Conservation (phyloP, 2,888 invertebrate species). For the Phengaris alcon region DNA sequence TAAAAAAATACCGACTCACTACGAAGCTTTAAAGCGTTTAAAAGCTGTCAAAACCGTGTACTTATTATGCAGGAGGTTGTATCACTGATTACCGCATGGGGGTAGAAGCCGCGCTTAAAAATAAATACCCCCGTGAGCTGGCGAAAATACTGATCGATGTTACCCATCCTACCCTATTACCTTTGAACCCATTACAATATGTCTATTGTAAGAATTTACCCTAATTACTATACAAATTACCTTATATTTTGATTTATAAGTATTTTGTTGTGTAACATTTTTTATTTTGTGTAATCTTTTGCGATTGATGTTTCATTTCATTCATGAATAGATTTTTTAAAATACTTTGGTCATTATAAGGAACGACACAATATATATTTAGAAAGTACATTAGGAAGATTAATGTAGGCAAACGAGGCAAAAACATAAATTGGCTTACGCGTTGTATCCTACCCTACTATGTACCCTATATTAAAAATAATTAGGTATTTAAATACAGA, state of each 20-base stretch:
- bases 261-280: background rate
- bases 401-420: too few relatives aligned
- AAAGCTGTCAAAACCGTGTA: conserved; percentile 17
- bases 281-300: background rate
- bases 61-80: background rate
- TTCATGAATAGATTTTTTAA: background rate
- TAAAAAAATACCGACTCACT: background rate
- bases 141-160: conserved; percentile 13
- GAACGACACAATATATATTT: background rate
- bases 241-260: background rate
- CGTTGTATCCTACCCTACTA: too few relatives aligned
- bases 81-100: conserved; percentile 20
- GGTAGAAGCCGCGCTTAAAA: conserved; percentile 7
- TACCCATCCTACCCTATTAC: conserved; percentile 4
- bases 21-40: background rate
- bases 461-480: too few relatives aligned
- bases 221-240: background rate
- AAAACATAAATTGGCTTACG: too few relatives aligned
- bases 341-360: background rate
- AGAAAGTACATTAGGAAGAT: background rate
- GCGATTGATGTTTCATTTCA: background rate
- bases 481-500: too few relatives aligned
- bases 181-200: background rate
- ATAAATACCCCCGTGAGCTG: background rate
- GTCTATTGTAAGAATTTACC: background rate